Evolutionary conservation across 2,888 invertebrate species (phyloP).

Genomic region (Caenorhabditis sp.): DNA sequence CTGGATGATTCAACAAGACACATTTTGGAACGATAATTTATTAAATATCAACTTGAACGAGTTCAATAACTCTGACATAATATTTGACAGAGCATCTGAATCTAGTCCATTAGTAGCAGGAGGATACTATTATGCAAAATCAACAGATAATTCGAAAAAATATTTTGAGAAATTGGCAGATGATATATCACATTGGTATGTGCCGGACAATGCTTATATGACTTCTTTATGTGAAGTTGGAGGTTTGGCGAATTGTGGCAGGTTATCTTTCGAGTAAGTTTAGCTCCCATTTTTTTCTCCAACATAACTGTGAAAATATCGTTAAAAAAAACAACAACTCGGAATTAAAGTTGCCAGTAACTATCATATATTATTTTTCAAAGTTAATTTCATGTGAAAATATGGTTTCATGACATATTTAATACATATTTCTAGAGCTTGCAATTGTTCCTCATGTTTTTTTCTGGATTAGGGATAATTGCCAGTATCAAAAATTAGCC

Average conservation of each 20-base stretch:
- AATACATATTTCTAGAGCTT: too few relatives aligned
- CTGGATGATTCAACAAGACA: conserved; percentile 71
- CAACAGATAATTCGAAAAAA: conserved; percentile 42
- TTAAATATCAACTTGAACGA: conserved; percentile 35
- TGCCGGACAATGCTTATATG: conserved; percentile 70
- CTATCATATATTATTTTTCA: too few relatives aligned
- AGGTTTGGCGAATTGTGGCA: conserved; percentile 42
- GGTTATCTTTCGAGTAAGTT: conserved; percentile 47
- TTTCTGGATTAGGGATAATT: too few relatives aligned
- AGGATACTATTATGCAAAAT: conserved; percentile 62
- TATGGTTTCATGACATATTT: too few relatives aligned
- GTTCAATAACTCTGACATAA: conserved; percentile 42
- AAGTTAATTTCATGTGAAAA: too few relatives aligned
- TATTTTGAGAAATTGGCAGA: conserved; percentile 59
- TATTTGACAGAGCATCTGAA: conserved; percentile 66
- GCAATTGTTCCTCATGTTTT: too few relatives aligned
- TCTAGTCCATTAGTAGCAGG: conserved; percentile 62
- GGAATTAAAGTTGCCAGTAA: too few relatives aligned
- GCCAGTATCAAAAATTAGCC: too few relatives aligned
- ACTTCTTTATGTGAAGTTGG: conserved; percentile 60
- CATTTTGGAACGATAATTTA: conserved; percentile 63
- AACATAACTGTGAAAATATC: too few relatives aligned
- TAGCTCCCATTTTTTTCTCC: neutral
- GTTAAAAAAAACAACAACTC: too few relatives aligned
- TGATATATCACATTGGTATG: conserved; percentile 63